Conservation (phyloP, 1,140 invertebrate genomes). For the Bombus polaris region DNA sequence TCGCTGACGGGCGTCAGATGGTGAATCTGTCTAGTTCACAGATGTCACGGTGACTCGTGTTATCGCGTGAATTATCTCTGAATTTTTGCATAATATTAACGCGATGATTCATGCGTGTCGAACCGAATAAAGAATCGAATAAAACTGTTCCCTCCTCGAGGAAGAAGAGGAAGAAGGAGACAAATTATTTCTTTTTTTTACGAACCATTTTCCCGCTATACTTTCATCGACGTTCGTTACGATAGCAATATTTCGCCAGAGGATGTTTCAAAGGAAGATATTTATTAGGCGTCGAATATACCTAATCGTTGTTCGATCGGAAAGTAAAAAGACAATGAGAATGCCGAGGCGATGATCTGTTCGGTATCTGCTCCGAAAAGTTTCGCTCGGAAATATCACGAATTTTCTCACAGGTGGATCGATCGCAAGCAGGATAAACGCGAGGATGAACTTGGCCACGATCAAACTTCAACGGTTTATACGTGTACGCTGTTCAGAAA, state of each 20-base stretch:
- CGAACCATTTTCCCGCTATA: background rate
- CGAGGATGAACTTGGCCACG: background rate
- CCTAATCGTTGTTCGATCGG: background rate
- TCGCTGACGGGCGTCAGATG: background rate
- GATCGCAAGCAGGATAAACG: background rate
- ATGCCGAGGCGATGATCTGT: too few relatives aligned
- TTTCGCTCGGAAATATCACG: background rate
- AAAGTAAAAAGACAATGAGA: background rate
- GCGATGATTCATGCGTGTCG: background rate
- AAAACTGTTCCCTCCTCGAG: background rate
- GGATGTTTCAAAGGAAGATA: background rate
- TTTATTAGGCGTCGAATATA: background rate
- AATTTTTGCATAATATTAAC: slow-evolving; percentile 19
- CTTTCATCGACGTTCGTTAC: background rate
- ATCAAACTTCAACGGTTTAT: background rate
- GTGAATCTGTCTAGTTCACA: background rate
- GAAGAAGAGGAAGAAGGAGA: background rate
- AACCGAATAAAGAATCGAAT: background rate
- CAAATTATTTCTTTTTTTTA: background rate
- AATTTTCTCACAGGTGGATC: too few relatives aligned
- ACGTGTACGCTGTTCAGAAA: too few relatives aligned
- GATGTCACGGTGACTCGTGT: background rate
- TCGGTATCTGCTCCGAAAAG: background rate
- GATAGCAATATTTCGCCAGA: background rate
- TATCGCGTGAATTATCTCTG: slow-evolving; percentile 47